Evolutionary conservation across 2,888 invertebrate genomes (phyloP), one percentile per base, ranked within the genome.

Genomic region (Megamerina dolium): DNA sequence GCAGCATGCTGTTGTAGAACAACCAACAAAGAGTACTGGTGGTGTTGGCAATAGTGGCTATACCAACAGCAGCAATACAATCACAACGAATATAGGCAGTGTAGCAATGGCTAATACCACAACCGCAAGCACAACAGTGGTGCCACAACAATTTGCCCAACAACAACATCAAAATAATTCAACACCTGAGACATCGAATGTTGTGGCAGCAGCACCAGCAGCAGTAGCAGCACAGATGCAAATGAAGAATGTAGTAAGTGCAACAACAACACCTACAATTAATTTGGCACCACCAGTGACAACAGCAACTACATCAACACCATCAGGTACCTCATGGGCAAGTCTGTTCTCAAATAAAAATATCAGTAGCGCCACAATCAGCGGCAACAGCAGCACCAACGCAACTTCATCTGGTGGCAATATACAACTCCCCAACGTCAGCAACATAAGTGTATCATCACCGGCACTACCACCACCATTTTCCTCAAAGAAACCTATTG

Each of bases 271-370:
- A 31, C 55, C 34, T n/a, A 34, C 35, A n/a, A 50, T 62, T 13
- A 65, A 64, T 49, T 54, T 66, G 45, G 63, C 62, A 20, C 63
- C 59, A 35, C 62, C 60, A 64, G 75, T 14, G 72, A 75, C 47
- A 74, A 54, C 61, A 9, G 49, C 47, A 45, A 44, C 51, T 37
- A 46, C 48, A 45, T 46, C 43, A 9, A 46, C n/a, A 54, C 56
- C 35, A 53, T 50, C 34, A 50, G 33, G 55, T 54, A 39, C 79
- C 38, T 80, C 83, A 1, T 83, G 83, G 83, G 82, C 83, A 2
- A 82, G 83, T 64, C 61, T 83, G 13, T 83, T 83, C 64, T 76
- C 74, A 3, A 61, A 50, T 46, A 75, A 56, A 19, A 49, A 42
- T 12, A 52, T 46, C 13, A 45, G n/a, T 16, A 45, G 21, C 23